Evolutionary conservation across 2,888 invertebrate genomes (phyloP).

Genomic region (Hetaerina titia): DNA sequence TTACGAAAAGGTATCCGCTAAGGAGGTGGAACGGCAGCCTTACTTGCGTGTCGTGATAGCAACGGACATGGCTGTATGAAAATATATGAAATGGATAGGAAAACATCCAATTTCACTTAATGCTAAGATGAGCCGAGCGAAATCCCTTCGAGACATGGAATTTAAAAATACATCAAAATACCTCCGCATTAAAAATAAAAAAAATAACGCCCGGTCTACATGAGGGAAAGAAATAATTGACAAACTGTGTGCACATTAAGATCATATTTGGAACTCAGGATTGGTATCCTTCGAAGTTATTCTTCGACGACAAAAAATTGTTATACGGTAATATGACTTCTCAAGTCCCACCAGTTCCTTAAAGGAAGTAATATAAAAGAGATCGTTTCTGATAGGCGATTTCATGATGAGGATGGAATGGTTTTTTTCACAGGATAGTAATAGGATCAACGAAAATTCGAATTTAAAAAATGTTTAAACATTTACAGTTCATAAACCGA

Average conservation of each 20-base stretch:
- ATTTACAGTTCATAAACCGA: too few relatives aligned
- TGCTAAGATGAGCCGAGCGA: neutral
- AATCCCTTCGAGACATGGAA: neutral
- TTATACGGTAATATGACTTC: neutral
- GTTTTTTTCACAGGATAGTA: too few relatives aligned
- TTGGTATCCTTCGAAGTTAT: too few relatives aligned
- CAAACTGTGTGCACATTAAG: neutral
- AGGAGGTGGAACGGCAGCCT: constrained; percentile 48
- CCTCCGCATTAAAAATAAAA: neutral
- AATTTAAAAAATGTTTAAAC: too few relatives aligned
- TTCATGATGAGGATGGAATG: too few relatives aligned
- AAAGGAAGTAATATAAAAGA: neutral
- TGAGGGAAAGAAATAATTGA: neutral
- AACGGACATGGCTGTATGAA: neutral
- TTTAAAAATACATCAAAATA: neutral
- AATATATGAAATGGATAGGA: constrained; percentile 26
- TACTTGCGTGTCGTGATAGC: constrained; percentile 6
- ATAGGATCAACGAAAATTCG: too few relatives aligned
- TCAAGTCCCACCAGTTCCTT: neutral
- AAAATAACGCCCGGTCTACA: neutral
- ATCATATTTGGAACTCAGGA: neutral
- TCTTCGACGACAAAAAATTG: too few relatives aligned
- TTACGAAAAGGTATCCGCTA: constrained; percentile 15
- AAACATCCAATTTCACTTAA: neutral
- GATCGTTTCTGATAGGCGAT: too few relatives aligned